A percentile compares a stretch with the other conserved stretches of the same genome.
phyloP scores from a whole-genome alignment of 92 coral and sea anemone genomes.

The Phenganax marumi region DNA sequence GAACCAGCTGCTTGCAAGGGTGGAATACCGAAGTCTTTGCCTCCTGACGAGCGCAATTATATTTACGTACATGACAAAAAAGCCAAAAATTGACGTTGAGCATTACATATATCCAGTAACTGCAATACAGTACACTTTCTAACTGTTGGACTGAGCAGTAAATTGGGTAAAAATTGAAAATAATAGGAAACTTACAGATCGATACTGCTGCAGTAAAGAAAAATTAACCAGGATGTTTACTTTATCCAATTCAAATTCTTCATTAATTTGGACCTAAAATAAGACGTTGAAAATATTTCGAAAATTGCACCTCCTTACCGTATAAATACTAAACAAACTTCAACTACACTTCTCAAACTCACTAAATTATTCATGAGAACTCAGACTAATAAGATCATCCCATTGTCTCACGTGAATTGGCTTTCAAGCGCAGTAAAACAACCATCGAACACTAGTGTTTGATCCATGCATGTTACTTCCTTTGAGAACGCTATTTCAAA shows the following conservation, averaged over 20 bases:
- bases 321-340: neutral
- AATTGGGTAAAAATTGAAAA: neutral
- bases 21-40: too few species aligned
- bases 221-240: constrained; percentile 29
- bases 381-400: too few species aligned
- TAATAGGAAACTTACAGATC: neutral
- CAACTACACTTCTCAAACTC: neutral
- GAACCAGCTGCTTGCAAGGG: too few species aligned
- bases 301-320: neutral
- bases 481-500: too few species aligned
- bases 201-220: constrained; percentile 5
- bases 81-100: too few species aligned
- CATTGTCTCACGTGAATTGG: too few species aligned
- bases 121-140: too few species aligned
- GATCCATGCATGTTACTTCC: neutral
- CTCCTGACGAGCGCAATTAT: too few species aligned
- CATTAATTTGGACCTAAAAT: constrained; percentile 10
- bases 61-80: too few species aligned
- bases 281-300: neutral
- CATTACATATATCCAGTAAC: too few species aligned
- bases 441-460: too few species aligned
- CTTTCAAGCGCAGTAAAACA: too few species aligned
- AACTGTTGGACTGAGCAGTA: neutral
- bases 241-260: neutral
- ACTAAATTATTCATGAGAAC: neutral